phyloP scores from a whole-genome alignment of 2,888 invertebrate species.

The Scelioninae gen. 1 region DNA sequence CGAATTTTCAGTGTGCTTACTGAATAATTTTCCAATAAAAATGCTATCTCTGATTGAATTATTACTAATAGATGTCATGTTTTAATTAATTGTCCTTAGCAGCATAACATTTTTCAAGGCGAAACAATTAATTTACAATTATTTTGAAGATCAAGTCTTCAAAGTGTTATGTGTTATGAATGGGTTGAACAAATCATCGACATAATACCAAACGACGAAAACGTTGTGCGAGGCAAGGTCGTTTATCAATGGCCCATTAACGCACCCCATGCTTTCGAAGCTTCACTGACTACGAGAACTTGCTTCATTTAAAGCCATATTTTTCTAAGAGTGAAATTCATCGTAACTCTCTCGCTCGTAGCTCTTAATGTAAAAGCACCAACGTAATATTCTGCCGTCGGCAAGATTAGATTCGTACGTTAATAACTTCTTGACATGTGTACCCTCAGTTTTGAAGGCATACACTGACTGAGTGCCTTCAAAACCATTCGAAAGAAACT shows the following conservation, averaged over 20 bases:
- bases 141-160: conserved; percentile 30
- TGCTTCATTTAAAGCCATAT: conserved; percentile 77
- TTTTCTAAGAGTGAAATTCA: conserved; percentile 75
- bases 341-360: conserved; percentile 73
- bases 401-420: conserved; percentile 61
- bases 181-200: conserved; percentile 70
- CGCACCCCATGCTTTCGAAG: conserved; percentile 73
- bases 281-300: conserved; percentile 76
- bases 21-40: conserved; percentile 68
- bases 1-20: conserved; percentile 54
- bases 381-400: conserved; percentile 53
- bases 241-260: conserved; percentile 80
- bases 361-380: conserved; percentile 70
- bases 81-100: conserved; percentile 37
- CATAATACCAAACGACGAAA: conserved; percentile 69
- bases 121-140: conserved; percentile 45
- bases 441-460: no score
- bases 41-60: conserved; percentile 66
- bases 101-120: conserved; percentile 15
- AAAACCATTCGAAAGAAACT: neutral
- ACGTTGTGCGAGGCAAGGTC: conserved; percentile 73
- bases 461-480: conserved; percentile 13
- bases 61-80: conserved; percentile 55
- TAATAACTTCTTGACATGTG: conserved; percentile 60
- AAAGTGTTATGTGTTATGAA: conserved; percentile 49